Base-by-base conservation (phyloP, 1,140 invertebrate species). In the Tetraneura akinire region DNA sequence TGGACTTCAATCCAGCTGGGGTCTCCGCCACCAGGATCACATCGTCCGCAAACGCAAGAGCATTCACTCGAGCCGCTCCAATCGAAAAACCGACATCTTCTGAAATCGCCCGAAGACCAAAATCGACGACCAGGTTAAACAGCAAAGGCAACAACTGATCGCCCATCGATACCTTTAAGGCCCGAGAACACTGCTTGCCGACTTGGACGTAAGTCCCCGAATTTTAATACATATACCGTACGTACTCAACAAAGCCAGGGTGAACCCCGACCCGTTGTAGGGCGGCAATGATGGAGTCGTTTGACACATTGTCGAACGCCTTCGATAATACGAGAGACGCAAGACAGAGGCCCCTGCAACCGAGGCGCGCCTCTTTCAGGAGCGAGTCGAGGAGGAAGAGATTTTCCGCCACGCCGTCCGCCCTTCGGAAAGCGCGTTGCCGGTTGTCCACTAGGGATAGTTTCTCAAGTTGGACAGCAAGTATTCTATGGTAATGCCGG, bases 231-330 rank as follows among this genome's bases (percentile, higher is more conserved):
- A 53, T 53, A 14, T n/a, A 1, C 13, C 1, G 3, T 0, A 29
- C 3, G 11, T 62, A 29, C 1, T 26, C 26, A 10, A 62, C 9
- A 23, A 13, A 26, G n/a, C 14, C 68, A 86, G 81, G 0, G 85
- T 78, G 0, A 80, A 10, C 45, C 85, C 84, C 0, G n/a, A n/a
- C 51, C 1, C n/a, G 14, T 14, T 8, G 16, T 2, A 53, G 18
- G 16, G 51, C 51, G 1, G 2, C n/a, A 2, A 8, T 53, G 5
- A 53, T 53, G 5, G 16, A 18, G 2, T 18, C 14, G 18, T 53
- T 13, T 1, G 83, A 80, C 0, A 86, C 84, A 0, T 84, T 83
- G 51, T 86, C 86, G 70, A 87, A 87, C 0, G 85, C 84, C 32
- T 83, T 83, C 10, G 66, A 62, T 1, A 83, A 49, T 29, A 84